Evolutionary conservation across 2,113 vertebrate species (phyloP).

Genomic region (Acanthochromis polyacanthus): DNA sequence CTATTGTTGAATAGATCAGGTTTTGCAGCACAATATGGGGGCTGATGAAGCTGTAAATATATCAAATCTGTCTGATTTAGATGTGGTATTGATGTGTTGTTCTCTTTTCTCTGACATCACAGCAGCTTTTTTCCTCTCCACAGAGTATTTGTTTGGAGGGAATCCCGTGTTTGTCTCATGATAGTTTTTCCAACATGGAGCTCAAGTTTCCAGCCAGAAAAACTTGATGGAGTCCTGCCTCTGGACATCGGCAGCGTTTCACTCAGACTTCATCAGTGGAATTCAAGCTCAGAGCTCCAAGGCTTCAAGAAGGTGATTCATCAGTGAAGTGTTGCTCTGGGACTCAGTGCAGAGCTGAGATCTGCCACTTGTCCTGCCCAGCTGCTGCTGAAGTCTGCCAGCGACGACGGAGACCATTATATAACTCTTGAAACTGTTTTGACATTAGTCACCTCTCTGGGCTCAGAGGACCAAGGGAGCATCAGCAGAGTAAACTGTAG

Average conservation of each 20-base stretch:
- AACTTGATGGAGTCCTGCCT: background rate
- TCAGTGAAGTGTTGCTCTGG: constrained; percentile 13
- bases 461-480: constrained; percentile 19
- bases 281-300: background rate
- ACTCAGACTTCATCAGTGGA: background rate
- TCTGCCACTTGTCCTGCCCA: constrained; percentile 19
- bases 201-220: background rate
- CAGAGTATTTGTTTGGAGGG: too few species aligned
- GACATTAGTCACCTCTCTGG: constrained; percentile 38
- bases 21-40: too few species aligned
- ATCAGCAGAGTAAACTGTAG: constrained; percentile 37
- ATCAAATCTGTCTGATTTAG: too few species aligned
- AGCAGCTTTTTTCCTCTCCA: too few species aligned
- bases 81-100: too few species aligned
- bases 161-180: too few species aligned
- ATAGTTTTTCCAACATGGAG: too few species aligned
- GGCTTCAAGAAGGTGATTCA: constrained; percentile 7
- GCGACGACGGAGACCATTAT: constrained; percentile 18
- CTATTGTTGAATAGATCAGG: too few species aligned
- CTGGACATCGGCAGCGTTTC: background rate
- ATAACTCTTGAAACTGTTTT: constrained; percentile 55
- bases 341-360: constrained; percentile 5
- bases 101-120: too few species aligned
- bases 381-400: constrained; percentile 34
- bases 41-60: too few species aligned